Percentiles rank a stretch among this genome's conserved stretches.
Evolutionary conservation across 2,797 vertebrate species (phyloP).

Genomic region (Thalassophryne amazonica): DNA sequence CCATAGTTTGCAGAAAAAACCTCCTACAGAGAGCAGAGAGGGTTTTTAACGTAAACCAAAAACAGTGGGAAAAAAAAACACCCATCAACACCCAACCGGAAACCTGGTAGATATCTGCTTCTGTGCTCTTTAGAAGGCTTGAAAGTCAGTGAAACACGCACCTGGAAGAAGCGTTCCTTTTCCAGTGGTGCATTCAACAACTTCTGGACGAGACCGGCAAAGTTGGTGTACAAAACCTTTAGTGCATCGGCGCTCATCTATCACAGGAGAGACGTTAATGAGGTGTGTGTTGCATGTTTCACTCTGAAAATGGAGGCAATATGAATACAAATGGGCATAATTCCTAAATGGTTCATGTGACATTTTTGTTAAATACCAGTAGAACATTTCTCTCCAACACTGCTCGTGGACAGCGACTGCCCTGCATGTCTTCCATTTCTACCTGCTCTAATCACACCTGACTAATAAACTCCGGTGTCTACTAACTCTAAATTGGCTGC

Average conservation of each 20-base stretch:
- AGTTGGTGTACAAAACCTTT: conserved; percentile 55
- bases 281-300: too few species aligned
- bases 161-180: conserved; percentile 60
- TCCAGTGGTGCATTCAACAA: conserved; percentile 56
- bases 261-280: not conserved
- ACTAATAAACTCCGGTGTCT: too few species aligned
- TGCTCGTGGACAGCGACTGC: too few species aligned
- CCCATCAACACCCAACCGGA: too few species aligned
- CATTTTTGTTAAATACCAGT: too few species aligned
- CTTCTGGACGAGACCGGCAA: conserved; percentile 57
- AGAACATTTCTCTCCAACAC: too few species aligned
- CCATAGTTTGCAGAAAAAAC: conserved; percentile 58
- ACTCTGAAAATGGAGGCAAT: too few species aligned
- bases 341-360: too few species aligned
- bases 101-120: not conserved
- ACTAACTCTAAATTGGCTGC: too few species aligned
- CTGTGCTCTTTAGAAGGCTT: not conserved
- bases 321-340: too few species aligned
- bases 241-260: conserved; percentile 42
- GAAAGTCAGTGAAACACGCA: conserved; percentile 15
- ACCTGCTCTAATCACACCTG: too few species aligned
- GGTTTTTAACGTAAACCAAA: not conserved
- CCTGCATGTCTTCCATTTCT: too few species aligned
- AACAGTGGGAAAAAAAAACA: not conserved
- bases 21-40: conserved; percentile 39